phyloP scores from a whole-genome alignment of 2,888 invertebrate genomes.

The Trichogramma evanescens region DNA sequence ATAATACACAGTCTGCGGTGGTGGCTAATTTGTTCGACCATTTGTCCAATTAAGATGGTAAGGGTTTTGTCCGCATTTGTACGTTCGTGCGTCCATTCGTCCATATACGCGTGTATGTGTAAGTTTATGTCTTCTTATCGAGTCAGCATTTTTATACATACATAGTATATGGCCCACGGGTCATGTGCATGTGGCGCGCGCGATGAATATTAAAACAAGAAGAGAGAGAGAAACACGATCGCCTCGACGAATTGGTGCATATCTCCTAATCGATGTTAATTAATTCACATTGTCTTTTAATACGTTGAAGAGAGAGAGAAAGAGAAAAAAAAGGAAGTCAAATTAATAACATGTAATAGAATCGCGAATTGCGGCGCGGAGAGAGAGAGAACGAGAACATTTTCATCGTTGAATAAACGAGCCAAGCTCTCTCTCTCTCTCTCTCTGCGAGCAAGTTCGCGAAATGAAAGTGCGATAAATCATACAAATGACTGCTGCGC shows the following conservation, averaged over 20 bases:
- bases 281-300: too few species aligned
- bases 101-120: neutral
- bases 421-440: too few species aligned
- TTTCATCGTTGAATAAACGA: too few species aligned
- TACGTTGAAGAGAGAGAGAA: too few species aligned
- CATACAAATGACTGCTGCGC: too few species aligned
- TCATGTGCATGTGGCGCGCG: neutral
- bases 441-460: neutral
- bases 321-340: too few species aligned
- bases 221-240: neutral
- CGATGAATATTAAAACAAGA: neutral
- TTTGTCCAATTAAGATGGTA: constrained; percentile 22
- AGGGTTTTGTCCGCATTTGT: neutral
- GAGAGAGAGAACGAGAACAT: neutral
- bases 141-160: constrained; percentile 18
- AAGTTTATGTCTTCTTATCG: neutral
- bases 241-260: constrained; percentile 1
- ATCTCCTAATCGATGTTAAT: too few species aligned
- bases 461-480: constrained; percentile 4
- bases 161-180: neutral
- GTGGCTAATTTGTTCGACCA: constrained; percentile 19
- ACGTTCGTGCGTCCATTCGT: neutral
- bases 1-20: too few species aligned
- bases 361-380: neutral
- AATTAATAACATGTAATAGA: too few species aligned